Conservation (phyloP, 2,888 invertebrate genomes). For the Spisula subtruncata region DNA sequence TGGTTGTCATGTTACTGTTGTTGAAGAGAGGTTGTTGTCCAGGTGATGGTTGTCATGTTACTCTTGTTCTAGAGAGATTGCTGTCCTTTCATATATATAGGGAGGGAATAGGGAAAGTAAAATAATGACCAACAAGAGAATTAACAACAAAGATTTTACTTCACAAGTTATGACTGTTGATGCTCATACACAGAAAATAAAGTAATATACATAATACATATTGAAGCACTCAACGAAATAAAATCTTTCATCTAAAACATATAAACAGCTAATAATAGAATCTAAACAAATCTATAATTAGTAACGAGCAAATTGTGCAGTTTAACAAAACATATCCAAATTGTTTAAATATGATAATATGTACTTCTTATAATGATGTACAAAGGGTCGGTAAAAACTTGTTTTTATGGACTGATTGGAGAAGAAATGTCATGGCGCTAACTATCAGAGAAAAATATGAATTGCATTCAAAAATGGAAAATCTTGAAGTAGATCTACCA, state of each 20-base stretch:
- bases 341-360: slow-evolving; percentile 1
- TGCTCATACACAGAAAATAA: slow-evolving; percentile 49
- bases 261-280: slow-evolving; percentile 47
- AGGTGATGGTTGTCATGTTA: no score
- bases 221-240: slow-evolving; percentile 55
- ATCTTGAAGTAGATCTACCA: not conserved
- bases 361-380: not conserved
- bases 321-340: slow-evolving; percentile 32
- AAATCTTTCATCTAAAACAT: slow-evolving; percentile 53
- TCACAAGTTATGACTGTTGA: slow-evolving; percentile 59
- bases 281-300: slow-evolving; percentile 41
- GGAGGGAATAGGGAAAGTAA: not conserved
- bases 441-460: not conserved
- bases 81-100: no score
- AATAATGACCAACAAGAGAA: not conserved
- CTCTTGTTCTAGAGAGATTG: no score
- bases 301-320: slow-evolving; percentile 44
- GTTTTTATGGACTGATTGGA: not conserved
- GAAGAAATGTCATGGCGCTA: slow-evolving; percentile 74
- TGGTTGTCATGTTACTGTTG: no score
- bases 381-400: not conserved
- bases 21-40: no score
- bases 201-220: slow-evolving; percentile 44
- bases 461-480: not conserved
- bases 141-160: slow-evolving; percentile 62